These are phyloP conservation scores for Bolinopsis microptera DNA, from an alignment of 37 sponge, comb jelly and placozoan genomes.

Conservation along the genomic window DNA sequence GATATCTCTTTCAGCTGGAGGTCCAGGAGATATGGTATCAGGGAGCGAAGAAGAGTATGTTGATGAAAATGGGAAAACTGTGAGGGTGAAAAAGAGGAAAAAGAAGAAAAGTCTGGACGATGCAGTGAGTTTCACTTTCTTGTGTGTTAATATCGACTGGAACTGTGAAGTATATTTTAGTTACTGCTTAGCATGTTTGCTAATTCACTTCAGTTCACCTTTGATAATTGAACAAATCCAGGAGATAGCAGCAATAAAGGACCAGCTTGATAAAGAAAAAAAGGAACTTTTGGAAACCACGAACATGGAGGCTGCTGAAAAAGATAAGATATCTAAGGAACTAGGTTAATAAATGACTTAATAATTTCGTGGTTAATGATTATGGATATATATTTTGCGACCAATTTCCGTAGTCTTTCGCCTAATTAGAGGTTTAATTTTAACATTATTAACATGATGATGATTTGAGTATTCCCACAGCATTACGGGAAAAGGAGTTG, in stretches of 20 bases:
- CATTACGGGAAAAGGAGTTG: slow-evolving; percentile 85
- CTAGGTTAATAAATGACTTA: slow-evolving; percentile 68
- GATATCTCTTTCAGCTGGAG: slow-evolving; percentile 3
- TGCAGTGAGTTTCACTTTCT: neutral
- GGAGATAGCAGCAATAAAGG: slow-evolving; percentile 27
- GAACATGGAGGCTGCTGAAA: slow-evolving; percentile 86
- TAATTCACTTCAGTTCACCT: no score
- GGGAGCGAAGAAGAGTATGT: slow-evolving; percentile 32
- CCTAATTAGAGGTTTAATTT: no score
- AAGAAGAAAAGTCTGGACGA: slow-evolving; percentile 46
- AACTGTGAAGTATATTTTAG: no score
- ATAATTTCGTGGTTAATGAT: no score
- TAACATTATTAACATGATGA: no score
- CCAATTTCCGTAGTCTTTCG: no score
- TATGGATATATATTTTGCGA: no score
- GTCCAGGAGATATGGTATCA: neutral
- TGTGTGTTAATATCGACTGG: no score
- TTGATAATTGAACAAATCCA: no score
- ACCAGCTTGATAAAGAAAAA: slow-evolving; percentile 81
- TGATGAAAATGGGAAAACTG: neutral
- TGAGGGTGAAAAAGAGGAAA: slow-evolving; percentile 46
- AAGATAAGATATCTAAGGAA: slow-evolving; percentile 71
- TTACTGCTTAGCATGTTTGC: no score
- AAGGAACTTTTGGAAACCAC: slow-evolving; percentile 70
- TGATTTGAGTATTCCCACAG: no score